These are phyloP conservation scores for Parapristionchus giblindavisi DNA, from an alignment of 2,888 invertebrate genomes.

Conservation along the genomic window DNA sequence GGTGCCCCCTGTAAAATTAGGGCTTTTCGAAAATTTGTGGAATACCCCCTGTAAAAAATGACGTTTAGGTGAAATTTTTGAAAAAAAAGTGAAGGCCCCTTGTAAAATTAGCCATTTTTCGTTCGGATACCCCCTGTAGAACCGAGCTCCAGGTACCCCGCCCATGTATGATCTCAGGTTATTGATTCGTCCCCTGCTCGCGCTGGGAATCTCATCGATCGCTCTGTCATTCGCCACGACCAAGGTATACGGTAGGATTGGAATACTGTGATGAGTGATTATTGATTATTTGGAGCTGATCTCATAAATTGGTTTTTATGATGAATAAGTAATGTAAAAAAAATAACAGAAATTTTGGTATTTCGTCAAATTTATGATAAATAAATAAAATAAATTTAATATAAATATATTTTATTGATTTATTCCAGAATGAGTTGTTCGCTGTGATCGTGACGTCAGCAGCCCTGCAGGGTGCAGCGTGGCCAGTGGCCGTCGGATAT, in stretches of 20 bases:
- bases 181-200: constrained; percentile 17
- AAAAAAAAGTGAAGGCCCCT: too few relatives aligned
- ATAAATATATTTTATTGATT: neutral
- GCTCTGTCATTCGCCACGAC: neutral
- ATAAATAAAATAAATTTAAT: neutral
- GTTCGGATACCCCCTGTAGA: too few relatives aligned
- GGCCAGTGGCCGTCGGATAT: constrained; percentile 33
- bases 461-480: constrained; percentile 29
- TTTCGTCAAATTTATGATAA: neutral
- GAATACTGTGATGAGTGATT: neutral
- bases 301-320: too few relatives aligned
- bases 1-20: too few relatives aligned
- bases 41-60: too few relatives aligned
- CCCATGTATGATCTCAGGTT: constrained; percentile 12
- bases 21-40: too few relatives aligned
- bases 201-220: neutral
- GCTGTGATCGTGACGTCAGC: constrained; percentile 12
- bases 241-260: neutral
- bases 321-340: too few relatives aligned
- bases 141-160: too few relatives aligned
- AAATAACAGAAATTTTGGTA: neutral
- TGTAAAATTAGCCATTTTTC: too few relatives aligned
- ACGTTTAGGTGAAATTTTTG: too few relatives aligned
- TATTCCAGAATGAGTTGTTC: constrained; percentile 5
- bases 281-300: too few relatives aligned